A percentile compares a stretch with the other conserved stretches of the same genome.
Conservation (phyloP, 1,140 invertebrate genomes). For the Cepaea nemoralis region DNA sequence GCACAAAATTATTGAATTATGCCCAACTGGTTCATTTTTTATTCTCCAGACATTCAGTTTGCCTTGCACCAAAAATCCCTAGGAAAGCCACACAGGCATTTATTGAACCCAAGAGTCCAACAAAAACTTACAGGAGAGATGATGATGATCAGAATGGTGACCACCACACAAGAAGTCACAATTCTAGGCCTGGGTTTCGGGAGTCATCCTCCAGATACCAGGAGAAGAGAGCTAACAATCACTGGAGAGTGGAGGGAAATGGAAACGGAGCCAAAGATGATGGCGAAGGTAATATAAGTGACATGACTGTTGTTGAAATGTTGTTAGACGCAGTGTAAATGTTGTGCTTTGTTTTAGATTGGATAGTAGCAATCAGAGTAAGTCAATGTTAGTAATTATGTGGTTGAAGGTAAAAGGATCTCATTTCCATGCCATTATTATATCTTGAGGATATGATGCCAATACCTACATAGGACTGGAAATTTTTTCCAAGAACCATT, state of each 20-base stretch:
- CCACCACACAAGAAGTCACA: neutral
- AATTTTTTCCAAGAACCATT: no score
- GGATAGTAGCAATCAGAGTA: no score
- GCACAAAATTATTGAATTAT: neutral
- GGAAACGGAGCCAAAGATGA: slow-evolving; percentile 25
- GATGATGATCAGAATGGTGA: slow-evolving; percentile 32
- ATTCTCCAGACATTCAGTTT: slow-evolving; percentile 49
- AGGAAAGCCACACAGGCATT: slow-evolving; percentile 51
- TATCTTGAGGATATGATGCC: no score
- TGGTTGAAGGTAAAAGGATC: no score
- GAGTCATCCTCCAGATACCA: slow-evolving; percentile 1
- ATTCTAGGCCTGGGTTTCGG: neutral
- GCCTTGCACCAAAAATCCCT: slow-evolving; percentile 38
- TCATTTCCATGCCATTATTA: no score
- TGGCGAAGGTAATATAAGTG: neutral
- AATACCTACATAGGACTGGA: no score
- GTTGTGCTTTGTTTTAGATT: no score
- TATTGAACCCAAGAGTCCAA: slow-evolving; percentile 46
- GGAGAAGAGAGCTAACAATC: slow-evolving; percentile 5
- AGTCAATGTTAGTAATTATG: no score
- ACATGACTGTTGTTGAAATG: no score
- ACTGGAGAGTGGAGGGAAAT: slow-evolving; percentile 9
- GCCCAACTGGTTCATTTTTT: no score
- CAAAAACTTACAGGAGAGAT: slow-evolving; percentile 4
- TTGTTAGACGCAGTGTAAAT: no score